Conservation (phyloP, 2,113 vertebrate genomes). For the Lagopus muta region DNA sequence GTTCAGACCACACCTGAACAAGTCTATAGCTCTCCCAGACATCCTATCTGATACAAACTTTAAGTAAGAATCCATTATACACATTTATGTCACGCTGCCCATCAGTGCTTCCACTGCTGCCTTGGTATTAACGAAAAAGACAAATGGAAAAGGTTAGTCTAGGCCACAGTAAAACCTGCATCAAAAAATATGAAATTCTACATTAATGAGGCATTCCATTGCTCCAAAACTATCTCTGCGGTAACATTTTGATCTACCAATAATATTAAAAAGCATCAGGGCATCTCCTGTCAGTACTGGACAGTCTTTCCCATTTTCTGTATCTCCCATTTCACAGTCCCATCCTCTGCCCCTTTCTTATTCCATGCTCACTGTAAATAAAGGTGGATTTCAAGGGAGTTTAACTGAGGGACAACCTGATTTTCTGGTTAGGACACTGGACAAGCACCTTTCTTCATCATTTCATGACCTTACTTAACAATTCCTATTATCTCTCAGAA, state of each 20-base stretch:
- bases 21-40: background rate
- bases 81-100: background rate
- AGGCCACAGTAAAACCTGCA: background rate
- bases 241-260: background rate
- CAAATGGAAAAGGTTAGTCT: background rate
- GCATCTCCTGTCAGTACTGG: background rate
- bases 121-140: background rate
- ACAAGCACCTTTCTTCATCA: background rate
- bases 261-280: background rate
- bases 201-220: background rate
- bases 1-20: conserved; percentile 6
- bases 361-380: background rate
- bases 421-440: background rate
- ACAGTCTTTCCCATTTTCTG: background rate
- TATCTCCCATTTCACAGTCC: background rate
- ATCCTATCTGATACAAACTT: background rate
- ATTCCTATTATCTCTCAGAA: background rate
- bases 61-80: background rate
- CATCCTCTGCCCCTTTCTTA: background rate
- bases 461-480: background rate
- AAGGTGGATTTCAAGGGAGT: background rate
- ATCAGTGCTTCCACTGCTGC: background rate
- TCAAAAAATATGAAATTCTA: background rate
- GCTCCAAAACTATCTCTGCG: background rate
- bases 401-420: background rate